Evolutionary conservation across 1,140 invertebrate genomes (phyloP), one percentile per base, ranked within the genome.

Genomic region (Heliothis virescens): DNA sequence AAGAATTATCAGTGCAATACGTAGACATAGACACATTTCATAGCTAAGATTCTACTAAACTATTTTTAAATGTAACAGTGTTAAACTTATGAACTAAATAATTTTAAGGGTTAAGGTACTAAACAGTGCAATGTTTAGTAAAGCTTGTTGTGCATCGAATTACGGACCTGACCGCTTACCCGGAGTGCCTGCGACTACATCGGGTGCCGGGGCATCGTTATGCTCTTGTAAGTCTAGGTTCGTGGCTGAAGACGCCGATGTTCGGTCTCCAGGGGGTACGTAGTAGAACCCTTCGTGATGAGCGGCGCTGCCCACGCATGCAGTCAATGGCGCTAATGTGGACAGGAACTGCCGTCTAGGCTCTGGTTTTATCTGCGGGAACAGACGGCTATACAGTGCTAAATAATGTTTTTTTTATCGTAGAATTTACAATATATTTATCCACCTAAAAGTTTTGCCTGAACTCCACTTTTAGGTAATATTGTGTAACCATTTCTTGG

Each of bases 151-250:
- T 71, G 26, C 18, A 52, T 16, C 62, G 34, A 48, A 41, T 18
- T 47, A 67, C 63, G 48, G 63, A 59, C 29, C 29, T 73, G 52
- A 18, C 21, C 21, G 41, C 41, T 78, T 93, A 86, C 95, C 95
- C 75, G 96, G 96, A 1, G 97, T 98, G 0, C 97, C 97, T 52
- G 96, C 97, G 12, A 98, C 96, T 7, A 98, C 96, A 87, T 98
- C 97, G 0, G 97, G 97, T 0, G 96, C 95, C 57, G 83, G 95
- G 84, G 86, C 96, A 78, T 89, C 95, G 89, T 47, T 95, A 88
- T 83, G 90, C 77, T 91, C 89, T 29, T 90, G 92, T 0, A 92
- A 77, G 72, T 94, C 90, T 50, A 95, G 89, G 79, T 89, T 95
- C 11, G 89, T 94, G 41, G 90, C 91, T 12, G 90, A 89, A 9